Evolutionary conservation across 2,797 vertebrate species (phyloP), one percentile per base, ranked within the genome.

Genomic region (Chrysocyon brachyurus): DNA sequence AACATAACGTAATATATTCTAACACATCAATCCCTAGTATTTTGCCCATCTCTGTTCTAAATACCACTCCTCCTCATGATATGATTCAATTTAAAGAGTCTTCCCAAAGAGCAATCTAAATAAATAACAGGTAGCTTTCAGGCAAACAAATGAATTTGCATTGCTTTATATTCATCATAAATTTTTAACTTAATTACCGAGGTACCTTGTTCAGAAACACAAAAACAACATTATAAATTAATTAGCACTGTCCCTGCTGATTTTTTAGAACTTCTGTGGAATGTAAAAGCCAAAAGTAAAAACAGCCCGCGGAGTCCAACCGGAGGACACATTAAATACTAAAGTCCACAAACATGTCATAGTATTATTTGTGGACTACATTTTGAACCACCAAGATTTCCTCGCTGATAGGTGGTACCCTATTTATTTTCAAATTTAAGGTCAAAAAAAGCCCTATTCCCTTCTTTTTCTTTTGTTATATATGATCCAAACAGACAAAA

Each of bases 131-230:
- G 97, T 98, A 97, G 98, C 98, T 99, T 99, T 99, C 98, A 98
- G 98, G 98, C 98, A 98, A 99, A 99, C 98, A 99, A 99, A 98
- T 98, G 98, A 98, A 99, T 99, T 99, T 99, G 98, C 99, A 99
- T 99, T 99, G 98, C 99, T 99, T 99, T 99, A 98, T 99, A 99
- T 98, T 99, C 99, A 98, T 99, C 98, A 99, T 99, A 99, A 99
- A 99, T 99, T 99, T 99, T 99, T 99, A 98, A 99, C 98, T 98
- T 99, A 99, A 99, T 99, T 99, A 99, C 98, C 87, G 97, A 98
- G 97, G 97, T 99, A 99, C 98, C 98, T 99, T 98, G 98, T 98
- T 99, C 98, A 98, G 98, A 99, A 99, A 98, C 98, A 99, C 98
- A 98, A 99, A 75, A 99, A 98, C 98, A 99, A 97, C 98, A 99